Conservation (phyloP, 2,113 vertebrate genomes). For the Tinamus guttatus region DNA sequence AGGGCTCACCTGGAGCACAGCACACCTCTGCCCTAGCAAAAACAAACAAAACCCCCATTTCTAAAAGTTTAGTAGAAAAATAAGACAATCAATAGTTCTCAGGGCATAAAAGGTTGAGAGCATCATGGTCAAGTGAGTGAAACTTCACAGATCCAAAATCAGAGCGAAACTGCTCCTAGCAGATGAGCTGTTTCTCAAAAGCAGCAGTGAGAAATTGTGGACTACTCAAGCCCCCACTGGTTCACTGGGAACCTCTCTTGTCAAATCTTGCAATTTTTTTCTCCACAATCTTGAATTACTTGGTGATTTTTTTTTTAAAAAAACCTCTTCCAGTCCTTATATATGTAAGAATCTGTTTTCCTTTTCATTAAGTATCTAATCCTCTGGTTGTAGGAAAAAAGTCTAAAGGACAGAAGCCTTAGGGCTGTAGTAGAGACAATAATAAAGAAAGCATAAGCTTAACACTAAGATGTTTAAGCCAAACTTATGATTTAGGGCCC, state of each 20-base stretch:
- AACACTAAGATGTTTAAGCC: neutral
- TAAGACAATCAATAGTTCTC: neutral
- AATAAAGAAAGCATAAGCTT: neutral
- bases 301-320: neutral
- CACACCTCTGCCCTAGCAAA: neutral
- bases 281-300: neutral
- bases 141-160: neutral
- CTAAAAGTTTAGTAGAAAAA: neutral
- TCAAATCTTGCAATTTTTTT: neutral
- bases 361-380: neutral
- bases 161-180: neutral
- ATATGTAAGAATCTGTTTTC: neutral
- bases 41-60: neutral
- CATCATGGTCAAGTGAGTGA: neutral
- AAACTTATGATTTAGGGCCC: neutral
- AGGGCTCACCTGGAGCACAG: neutral
- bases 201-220: neutral
- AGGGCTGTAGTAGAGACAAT: neutral
- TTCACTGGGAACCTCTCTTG: neutral
- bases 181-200: neutral
- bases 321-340: neutral
- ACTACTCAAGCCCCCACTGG: neutral
- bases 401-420: neutral
- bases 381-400: neutral
- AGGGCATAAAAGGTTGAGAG: neutral